phyloP scores from a whole-genome alignment of 2,113 vertebrate genomes.

The Austrofundulus limnaeus region DNA sequence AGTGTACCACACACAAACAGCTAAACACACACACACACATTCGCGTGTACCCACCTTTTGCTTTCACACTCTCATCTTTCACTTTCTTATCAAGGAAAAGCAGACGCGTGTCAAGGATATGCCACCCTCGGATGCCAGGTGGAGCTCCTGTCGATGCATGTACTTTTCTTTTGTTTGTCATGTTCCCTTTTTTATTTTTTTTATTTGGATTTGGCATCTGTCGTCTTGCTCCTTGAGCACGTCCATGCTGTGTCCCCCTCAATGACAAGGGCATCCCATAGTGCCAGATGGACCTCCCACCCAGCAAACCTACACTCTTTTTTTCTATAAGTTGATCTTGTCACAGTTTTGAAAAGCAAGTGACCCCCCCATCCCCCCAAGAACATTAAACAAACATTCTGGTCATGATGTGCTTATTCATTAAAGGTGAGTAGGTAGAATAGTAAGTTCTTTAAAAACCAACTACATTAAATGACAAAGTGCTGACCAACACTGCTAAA shows the following conservation, averaged over 20 bases:
- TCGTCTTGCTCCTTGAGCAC: constrained; percentile 56
- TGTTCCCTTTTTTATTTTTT: constrained; percentile 10
- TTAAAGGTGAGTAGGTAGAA: constrained; percentile 1
- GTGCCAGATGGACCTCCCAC: constrained; percentile 77
- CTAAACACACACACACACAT: constrained; percentile 29
- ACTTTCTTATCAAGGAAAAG: constrained; percentile 44
- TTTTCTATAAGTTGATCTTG: constrained; percentile 65
- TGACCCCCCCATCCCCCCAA: constrained; percentile 18
- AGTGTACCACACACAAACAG: constrained; percentile 46
- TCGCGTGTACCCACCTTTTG: constrained; percentile 26
- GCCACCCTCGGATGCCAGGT: constrained; percentile 65
- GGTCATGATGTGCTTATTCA: constrained; percentile 45
- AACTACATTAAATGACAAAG: too few species aligned
- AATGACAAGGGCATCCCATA: constrained; percentile 71
- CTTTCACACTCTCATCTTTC: constrained; percentile 45
- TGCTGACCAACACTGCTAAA: background rate
- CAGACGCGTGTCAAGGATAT: constrained; percentile 59
- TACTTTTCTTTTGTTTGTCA: constrained; percentile 37
- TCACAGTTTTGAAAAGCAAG: constrained; percentile 64
- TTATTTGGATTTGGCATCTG: constrained; percentile 61
- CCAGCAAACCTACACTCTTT: constrained; percentile 52
- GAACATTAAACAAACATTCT: constrained; percentile 34
- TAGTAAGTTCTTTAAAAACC: background rate
- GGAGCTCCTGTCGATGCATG: constrained; percentile 47
- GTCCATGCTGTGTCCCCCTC: constrained; percentile 64